phyloP scores from a whole-genome alignment of 2,888 invertebrate species.

The Carpatolechia fugitivella region DNA sequence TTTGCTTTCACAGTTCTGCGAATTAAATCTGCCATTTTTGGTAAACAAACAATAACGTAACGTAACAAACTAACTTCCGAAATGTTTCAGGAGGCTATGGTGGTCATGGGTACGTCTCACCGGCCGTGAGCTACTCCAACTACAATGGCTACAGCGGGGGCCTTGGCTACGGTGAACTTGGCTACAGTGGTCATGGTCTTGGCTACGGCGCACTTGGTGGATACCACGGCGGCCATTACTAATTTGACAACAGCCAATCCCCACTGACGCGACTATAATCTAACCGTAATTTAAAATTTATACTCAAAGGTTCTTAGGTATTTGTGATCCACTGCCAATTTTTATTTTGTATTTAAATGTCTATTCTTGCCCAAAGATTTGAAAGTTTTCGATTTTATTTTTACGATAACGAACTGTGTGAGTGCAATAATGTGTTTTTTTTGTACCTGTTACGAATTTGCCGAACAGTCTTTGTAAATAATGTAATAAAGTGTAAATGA shows the following conservation, averaged over 20 bases:
- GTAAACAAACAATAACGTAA: no score
- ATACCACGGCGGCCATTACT: constrained; percentile 45
- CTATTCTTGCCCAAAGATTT: not conserved
- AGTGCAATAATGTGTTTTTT: constrained; percentile 12
- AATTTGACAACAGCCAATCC: constrained; percentile 40
- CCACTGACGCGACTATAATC: not conserved
- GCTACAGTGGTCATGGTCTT: constrained; percentile 38
- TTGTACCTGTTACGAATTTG: constrained; percentile 39
- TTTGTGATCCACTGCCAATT: constrained; percentile 10
- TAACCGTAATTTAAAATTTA: constrained; percentile 21
- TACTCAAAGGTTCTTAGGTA: constrained; percentile 25
- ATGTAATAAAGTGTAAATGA: constrained; percentile 34
- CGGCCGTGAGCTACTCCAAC: constrained; percentile 33
- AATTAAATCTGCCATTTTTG: no score
- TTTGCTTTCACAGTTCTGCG: no score
- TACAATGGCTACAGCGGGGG: constrained; percentile 25
- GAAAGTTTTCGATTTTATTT: not conserved
- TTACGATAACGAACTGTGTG: not conserved
- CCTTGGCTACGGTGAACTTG: constrained; percentile 22
- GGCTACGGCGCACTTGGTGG: constrained; percentile 28
- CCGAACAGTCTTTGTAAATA: constrained; percentile 52
- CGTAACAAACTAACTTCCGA: no score
- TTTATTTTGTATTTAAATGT: constrained; percentile 3
- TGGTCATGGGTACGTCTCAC: constrained; percentile 30
- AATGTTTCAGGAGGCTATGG: constrained; percentile 41